phyloP scores from a whole-genome alignment of 2,888 invertebrate species.

The Epinotia bilunana region DNA sequence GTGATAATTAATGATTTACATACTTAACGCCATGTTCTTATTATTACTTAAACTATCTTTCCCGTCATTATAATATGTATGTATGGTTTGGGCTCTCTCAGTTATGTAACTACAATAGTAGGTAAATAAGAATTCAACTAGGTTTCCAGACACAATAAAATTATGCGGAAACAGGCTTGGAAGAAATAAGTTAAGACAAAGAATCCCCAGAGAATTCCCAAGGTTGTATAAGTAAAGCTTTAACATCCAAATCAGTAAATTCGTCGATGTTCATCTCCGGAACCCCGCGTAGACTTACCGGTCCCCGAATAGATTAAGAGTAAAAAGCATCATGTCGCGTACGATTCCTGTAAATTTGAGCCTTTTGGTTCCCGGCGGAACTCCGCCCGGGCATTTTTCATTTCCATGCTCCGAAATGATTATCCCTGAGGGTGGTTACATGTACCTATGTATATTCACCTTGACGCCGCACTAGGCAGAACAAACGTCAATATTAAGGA shows the following conservation, averaged over 20 bases:
- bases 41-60: constrained; percentile 7
- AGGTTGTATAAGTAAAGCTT: not conserved
- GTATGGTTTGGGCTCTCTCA: not conserved
- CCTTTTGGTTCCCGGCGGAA: not conserved
- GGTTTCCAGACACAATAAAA: not conserved
- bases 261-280: constrained; percentile 17
- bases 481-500: not conserved
- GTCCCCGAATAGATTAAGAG: not conserved
- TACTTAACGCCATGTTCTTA: constrained; percentile 1
- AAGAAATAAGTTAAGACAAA: not conserved
- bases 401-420: constrained; percentile 29
- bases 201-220: not conserved
- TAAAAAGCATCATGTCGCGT: not conserved
- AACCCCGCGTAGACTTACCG: constrained; percentile 12
- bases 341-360: not conserved
- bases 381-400: constrained; percentile 27
- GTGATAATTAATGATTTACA: constrained; percentile 20
- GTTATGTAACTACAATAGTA: not conserved
- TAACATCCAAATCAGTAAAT: constrained; percentile 9
- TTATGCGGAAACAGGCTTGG: not conserved
- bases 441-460: not conserved
- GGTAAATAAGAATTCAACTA: not conserved
- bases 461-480: not conserved
- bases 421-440: constrained; percentile 15
- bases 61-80: not conserved